phyloP scores from a whole-genome alignment of 2,113 vertebrate genomes.

The Rafetus swinhoei region DNA sequence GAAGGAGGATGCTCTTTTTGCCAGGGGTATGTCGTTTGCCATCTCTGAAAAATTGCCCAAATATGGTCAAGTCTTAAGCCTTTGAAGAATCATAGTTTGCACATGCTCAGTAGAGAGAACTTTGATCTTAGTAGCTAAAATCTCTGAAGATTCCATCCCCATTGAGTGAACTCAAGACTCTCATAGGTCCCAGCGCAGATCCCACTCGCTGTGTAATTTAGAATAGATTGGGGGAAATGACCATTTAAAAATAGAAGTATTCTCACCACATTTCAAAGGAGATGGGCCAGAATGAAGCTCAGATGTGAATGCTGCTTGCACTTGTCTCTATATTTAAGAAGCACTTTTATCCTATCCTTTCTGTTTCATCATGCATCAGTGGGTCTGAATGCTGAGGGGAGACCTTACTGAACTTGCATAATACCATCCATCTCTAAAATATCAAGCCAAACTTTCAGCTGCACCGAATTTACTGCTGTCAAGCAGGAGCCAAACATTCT shows the following conservation, averaged over 20 bases:
- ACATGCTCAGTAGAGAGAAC: neutral
- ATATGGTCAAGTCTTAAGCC: neutral
- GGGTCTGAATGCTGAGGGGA: no score
- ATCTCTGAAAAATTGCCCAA: neutral
- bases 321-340: no score
- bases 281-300: neutral
- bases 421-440: neutral
- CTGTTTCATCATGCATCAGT: no score
- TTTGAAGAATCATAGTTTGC: neutral
- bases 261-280: neutral
- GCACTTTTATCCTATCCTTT: no score
- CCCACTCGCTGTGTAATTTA: no score
- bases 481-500: neutral
- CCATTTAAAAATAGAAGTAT: neutral
- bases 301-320: no score
- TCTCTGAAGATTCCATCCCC: neutral
- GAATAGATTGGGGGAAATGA: no score
- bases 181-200: no score
- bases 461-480: neutral
- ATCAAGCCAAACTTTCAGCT: neutral
- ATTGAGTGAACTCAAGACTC: fast-evolving
- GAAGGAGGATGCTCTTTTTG: neutral
- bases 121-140: neutral
- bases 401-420: neutral
- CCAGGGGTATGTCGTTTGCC: neutral